Base-by-base conservation (phyloP, 2,113 vertebrate species). In the Rhineura floridana region DNA sequence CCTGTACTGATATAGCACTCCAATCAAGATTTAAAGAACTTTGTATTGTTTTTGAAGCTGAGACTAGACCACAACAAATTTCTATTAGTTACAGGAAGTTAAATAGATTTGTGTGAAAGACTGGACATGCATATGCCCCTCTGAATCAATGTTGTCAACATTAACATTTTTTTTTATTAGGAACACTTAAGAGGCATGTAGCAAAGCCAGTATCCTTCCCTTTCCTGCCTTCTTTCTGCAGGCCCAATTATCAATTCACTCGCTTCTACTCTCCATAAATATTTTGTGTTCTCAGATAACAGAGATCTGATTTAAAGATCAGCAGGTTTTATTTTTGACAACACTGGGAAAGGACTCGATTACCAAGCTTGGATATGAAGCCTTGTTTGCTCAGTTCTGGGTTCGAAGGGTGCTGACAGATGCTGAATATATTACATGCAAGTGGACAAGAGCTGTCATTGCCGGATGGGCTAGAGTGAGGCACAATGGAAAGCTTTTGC, bases 291-390 rank as follows among this genome's bases (percentile, higher is more conserved):
- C 94, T 95, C 94, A n/a, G 89, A 94, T 96, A 92, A 91, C 94
- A 67, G 79, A 90, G 88, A 89, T 72, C 91, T 62, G 72, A 91
- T 92, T 95, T 79, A 87, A 46, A 93, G 83, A 91, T 96, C 95
- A 96, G 94, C 95, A 95, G 92, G 94, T 96, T 96, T 96, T 96
- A 96, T 96, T 96, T 96, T 95, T 94, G 94, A 94, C 55, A 0
- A 84, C 77, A 80, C 83, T 7, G 78, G 90, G 85, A 83, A 88
- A 91, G 88, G 82, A 90, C 88, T 95, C 93, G 91, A 85, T 96
- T 96, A 94, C 89, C 94, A 92, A 89, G 90, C 89, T 65, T 91
- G 91, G 91, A 92, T 86, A 87, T 84, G 89, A 88, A 86, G 81
- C 52, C 77, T 75, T 89, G 81, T 85, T 84, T 88, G 91, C 87